Evolutionary conservation across 2,797 vertebrate genomes (phyloP).

Genomic region (Pterois miles): DNA sequence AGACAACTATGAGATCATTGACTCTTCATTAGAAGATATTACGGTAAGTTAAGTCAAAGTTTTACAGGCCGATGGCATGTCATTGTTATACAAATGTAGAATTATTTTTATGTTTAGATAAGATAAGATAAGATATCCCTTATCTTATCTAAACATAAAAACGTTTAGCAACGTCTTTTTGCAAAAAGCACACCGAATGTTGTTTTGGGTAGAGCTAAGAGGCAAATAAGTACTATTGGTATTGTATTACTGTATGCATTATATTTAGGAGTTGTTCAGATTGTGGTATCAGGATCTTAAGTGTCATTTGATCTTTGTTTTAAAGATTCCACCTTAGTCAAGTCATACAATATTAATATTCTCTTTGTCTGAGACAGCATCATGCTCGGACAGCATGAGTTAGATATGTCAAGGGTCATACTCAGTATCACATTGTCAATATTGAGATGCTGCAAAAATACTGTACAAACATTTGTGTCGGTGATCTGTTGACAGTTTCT

Average conservation of each 20-base stretch:
- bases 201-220: not conserved
- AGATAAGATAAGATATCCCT: too few relatives aligned
- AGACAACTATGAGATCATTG: constrained; percentile 98
- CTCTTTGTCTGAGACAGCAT: not conserved
- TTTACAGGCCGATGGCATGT: not conserved
- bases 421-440: not conserved
- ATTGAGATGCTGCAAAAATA: not conserved
- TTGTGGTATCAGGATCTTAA: not conserved
- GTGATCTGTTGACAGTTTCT: constrained; percentile 2
- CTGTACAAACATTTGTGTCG: not conserved
- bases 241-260: not conserved
- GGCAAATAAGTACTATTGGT: not conserved
- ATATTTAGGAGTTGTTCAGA: not conserved
- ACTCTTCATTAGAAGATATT: constrained; percentile 96
- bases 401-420: not conserved
- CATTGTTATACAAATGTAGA: not conserved
- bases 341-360: not conserved
- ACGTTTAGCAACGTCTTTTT: not conserved
- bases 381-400: not conserved
- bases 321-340: not conserved
- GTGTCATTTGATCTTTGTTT: not conserved
- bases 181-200: not conserved
- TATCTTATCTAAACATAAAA: too few relatives aligned
- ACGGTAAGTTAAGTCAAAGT: constrained; percentile 81
- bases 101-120: not conserved